phyloP scores from a whole-genome alignment of 2,888 invertebrate species.

The Alcis repandata region DNA sequence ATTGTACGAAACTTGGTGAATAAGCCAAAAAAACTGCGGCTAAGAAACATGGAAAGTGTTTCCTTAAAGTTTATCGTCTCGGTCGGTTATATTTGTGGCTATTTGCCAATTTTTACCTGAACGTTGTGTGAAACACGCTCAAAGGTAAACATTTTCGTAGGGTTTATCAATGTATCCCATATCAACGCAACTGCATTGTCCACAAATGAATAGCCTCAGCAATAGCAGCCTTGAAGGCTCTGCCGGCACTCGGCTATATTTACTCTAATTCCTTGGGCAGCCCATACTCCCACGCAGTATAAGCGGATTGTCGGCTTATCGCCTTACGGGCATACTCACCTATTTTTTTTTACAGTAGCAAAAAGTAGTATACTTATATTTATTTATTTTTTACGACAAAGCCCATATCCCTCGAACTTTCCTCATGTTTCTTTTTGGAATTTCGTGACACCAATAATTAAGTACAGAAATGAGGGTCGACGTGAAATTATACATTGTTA shows the following conservation, averaged over 20 bases:
- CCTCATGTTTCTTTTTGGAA: slow-evolving; percentile 78
- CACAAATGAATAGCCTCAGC: slow-evolving; percentile 39
- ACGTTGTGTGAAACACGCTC: neutral
- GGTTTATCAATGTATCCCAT: neutral
- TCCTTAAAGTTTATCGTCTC: neutral
- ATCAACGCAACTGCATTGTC: slow-evolving; percentile 30
- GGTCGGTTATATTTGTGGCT: neutral
- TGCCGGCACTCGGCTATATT: slow-evolving; percentile 78
- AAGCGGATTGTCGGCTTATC: slow-evolving; percentile 85
- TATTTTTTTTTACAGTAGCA: slow-evolving; percentile 79
- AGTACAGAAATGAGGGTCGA: slow-evolving; percentile 76
- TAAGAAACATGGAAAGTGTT: neutral
- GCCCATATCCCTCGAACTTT: slow-evolving; percentile 79
- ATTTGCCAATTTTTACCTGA: neutral
- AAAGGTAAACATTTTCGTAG: neutral
- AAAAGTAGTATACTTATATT: slow-evolving; percentile 69
- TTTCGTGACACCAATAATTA: slow-evolving; percentile 86
- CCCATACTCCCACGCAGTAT: slow-evolving; percentile 70
- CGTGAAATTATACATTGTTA: slow-evolving; percentile 83
- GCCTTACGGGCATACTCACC: slow-evolving; percentile 75
- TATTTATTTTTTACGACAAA: slow-evolving; percentile 71
- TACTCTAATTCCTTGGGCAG: slow-evolving; percentile 71
- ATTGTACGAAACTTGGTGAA: neutral
- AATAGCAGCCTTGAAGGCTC: slow-evolving; percentile 44
- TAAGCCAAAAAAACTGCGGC: neutral